Base-by-base conservation (phyloP, 2,888 invertebrate genomes). In the Acronicta alni region DNA sequence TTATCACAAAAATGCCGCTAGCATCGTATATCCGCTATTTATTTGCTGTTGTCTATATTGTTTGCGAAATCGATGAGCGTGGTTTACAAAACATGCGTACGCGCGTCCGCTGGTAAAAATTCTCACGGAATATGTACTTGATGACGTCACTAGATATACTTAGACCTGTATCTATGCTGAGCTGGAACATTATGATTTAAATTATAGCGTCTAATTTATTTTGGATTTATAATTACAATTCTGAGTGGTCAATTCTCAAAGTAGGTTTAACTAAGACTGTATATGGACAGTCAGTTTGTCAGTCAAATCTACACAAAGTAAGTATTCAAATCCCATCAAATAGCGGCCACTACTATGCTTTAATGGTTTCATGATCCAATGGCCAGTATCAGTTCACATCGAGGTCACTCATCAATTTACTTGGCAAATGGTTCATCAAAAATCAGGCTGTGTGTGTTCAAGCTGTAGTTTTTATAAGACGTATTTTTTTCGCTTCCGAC, bases 1-100 rank as follows among this genome's bases (percentile, higher is more conserved):
- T 17, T 2, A 37, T 47, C 39, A 44, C 41, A 44, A 30, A 41
- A 43, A 52, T 65, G 49, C 41, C 26, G 20, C 37, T 16, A 49
- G 35, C 65, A 48, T n/a, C 39, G 44, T 45, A 52, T 57, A 67
- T 76, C 73, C 58, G 60, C 59, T 76, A 63, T 72, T 65, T 62
- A 67, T 64, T 75, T 67, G 61, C 47, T 55, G 56, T 67, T 59
- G 63, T 43, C n/a, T 35, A 49, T 47, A 32, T 42, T 68, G 76
- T 78, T 75, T 68, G 63, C 37, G 61, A 57, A 60, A 32, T 56
- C 42, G 42, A 51, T 44, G 38, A 44, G 47, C 44, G 16, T 16
- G 53, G 72, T 77, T 76, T 78, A 60, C 77, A 63, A 76, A 76
- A 77, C 75, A 79, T 39, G 20, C 17, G 41, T 44, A 23, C 45